phyloP scores from a whole-genome alignment of 92 coral and sea anemone genomes.

The Chrysogorgia sp. region DNA sequence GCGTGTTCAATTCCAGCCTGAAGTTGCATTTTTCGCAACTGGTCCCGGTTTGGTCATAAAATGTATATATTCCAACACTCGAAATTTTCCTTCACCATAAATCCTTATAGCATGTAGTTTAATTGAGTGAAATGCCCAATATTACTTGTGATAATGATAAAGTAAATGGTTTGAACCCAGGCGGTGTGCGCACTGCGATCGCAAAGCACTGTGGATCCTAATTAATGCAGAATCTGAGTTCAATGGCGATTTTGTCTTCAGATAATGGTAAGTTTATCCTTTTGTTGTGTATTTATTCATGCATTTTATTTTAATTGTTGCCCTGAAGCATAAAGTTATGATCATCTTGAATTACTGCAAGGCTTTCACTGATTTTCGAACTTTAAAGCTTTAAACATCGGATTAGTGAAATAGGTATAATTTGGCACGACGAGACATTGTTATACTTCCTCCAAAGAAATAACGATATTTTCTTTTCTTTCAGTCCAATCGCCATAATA shows the following conservation, averaged over 20 bases:
- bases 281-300: not conserved
- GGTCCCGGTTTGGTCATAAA: too few species aligned
- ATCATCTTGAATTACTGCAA: not conserved
- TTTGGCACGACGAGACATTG: not conserved
- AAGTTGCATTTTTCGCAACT: too few species aligned
- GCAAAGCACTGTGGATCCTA: conserved; percentile 2
- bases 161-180: too few species aligned
- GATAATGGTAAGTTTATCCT: not conserved
- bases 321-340: not conserved
- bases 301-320: not conserved
- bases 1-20: too few species aligned
- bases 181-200: conserved; percentile 1
- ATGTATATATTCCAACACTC: too few species aligned
- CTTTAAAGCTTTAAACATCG: not conserved
- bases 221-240: not conserved
- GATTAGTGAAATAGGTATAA: not conserved
- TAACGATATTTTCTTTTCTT: not conserved
- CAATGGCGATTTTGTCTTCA: not conserved
- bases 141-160: too few species aligned
- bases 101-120: too few species aligned
- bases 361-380: not conserved
- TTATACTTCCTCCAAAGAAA: not conserved
- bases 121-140: too few species aligned
- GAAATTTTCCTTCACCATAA: too few species aligned
- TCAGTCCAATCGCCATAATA: not conserved